Conservation (phyloP, 1,140 invertebrate genomes). For the Mercenaria mercenaria region DNA sequence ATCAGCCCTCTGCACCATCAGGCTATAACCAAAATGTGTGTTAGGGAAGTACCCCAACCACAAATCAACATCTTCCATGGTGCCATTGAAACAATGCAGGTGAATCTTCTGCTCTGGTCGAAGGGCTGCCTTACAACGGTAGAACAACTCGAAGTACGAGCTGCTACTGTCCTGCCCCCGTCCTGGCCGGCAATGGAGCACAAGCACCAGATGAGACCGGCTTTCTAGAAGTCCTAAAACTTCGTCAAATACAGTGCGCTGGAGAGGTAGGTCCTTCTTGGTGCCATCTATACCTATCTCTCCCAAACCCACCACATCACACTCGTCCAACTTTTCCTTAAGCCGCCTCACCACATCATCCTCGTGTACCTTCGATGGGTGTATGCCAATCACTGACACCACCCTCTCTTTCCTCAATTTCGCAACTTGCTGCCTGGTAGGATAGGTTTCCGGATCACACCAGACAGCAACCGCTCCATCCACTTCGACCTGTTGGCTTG, state of each 20-base stretch:
- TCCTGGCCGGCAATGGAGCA: neutral
- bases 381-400: neutral
- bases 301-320: neutral
- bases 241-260: neutral
- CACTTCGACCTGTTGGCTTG: neutral
- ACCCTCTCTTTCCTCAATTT: neutral
- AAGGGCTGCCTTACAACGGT: conserved; percentile 10
- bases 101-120: conserved; percentile 4
- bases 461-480: conserved; percentile 20
- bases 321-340: neutral
- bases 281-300: neutral
- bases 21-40: conserved; percentile 10
- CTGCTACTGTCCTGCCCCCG: neutral
- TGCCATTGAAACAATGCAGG: neutral
- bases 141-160: neutral
- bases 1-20: neutral
- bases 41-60: conserved; percentile 22
- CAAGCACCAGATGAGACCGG: neutral
- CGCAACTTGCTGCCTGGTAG: neutral
- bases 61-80: neutral
- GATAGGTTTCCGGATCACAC: neutral
- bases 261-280: neutral
- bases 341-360: neutral
- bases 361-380: neutral
- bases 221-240: neutral